phyloP scores from a whole-genome alignment of 2,888 invertebrate genomes.

The Morpho helenor region DNA sequence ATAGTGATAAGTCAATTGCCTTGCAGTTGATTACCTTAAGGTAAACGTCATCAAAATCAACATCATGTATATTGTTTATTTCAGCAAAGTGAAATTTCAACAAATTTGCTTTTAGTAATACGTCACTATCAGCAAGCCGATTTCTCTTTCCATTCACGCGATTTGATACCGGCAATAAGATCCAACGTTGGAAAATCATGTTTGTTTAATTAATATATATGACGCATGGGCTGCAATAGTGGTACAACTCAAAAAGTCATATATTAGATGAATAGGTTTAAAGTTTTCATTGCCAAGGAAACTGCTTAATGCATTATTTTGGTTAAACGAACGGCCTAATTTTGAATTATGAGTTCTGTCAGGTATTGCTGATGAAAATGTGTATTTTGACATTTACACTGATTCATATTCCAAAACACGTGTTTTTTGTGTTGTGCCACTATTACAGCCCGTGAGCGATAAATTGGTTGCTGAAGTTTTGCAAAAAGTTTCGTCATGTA shows the following conservation, averaged over 20 bases:
- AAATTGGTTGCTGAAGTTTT: conserved; percentile 1
- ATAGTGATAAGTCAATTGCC: conserved; percentile 16
- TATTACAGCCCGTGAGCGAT: too few species aligned
- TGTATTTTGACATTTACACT: too few species aligned
- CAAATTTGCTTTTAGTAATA: background rate
- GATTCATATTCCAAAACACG: too few species aligned
- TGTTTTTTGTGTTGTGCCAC: too few species aligned
- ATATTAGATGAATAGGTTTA: too few species aligned
- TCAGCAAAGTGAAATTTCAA: conserved; percentile 6
- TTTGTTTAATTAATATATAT: background rate
- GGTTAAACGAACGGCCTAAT: too few species aligned
- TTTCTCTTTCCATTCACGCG: conserved; percentile 62
- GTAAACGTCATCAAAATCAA: conserved; percentile 11
- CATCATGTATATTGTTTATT: background rate
- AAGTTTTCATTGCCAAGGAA: too few species aligned
- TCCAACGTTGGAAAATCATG: conserved; percentile 11
- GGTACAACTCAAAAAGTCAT: too few species aligned
- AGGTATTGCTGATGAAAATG: too few species aligned
- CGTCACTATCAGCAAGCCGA: conserved; percentile 34
- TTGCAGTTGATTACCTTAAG: conserved; percentile 24
- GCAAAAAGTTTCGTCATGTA: conserved; percentile 17
- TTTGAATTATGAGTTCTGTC: too few species aligned
- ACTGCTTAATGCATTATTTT: too few species aligned
- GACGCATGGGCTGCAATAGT: too few species aligned
- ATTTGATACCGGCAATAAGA: conserved; percentile 28